Evolutionary conservation across 1,140 invertebrate genomes (phyloP).

Genomic region (Kradibia gibbosae): DNA sequence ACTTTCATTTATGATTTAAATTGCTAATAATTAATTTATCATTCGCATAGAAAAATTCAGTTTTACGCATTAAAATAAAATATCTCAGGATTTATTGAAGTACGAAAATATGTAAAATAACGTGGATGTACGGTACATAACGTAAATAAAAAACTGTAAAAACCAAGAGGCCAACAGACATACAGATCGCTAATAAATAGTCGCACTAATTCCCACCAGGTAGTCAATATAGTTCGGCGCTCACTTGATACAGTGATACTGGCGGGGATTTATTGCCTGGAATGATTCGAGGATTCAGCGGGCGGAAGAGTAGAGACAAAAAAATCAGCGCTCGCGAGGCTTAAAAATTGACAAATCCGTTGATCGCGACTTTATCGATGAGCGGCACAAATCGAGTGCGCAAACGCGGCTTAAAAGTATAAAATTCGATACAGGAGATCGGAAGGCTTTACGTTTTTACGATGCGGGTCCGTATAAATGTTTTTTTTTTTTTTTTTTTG

Average conservation of each 20-base stretch:
- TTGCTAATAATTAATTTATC: no score
- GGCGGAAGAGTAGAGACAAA: constrained; percentile 40
- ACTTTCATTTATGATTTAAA: no score
- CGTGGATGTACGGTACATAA: background rate
- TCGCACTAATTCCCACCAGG: constrained; percentile 9
- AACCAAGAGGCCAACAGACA: background rate
- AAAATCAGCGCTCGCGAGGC: constrained; percentile 61
- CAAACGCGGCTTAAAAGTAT: constrained; percentile 63
- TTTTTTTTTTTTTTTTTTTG: background rate
- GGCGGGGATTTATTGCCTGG: background rate
- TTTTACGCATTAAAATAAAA: background rate
- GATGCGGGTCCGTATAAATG: background rate
- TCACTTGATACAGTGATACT: background rate
- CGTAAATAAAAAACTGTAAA: background rate
- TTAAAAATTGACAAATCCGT: constrained; percentile 73
- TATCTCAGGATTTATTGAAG: background rate
- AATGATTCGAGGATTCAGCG: background rate
- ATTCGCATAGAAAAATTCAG: no score
- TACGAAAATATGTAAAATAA: background rate
- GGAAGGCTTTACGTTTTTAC: constrained; percentile 50
- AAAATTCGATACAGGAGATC: constrained; percentile 64
- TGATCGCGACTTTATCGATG: constrained; percentile 71
- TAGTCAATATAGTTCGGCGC: background rate
- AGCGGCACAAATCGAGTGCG: constrained; percentile 50
- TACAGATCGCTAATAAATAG: background rate